Base-by-base conservation (phyloP, 2,888 invertebrate genomes). In the Sepiola atlantica region DNA sequence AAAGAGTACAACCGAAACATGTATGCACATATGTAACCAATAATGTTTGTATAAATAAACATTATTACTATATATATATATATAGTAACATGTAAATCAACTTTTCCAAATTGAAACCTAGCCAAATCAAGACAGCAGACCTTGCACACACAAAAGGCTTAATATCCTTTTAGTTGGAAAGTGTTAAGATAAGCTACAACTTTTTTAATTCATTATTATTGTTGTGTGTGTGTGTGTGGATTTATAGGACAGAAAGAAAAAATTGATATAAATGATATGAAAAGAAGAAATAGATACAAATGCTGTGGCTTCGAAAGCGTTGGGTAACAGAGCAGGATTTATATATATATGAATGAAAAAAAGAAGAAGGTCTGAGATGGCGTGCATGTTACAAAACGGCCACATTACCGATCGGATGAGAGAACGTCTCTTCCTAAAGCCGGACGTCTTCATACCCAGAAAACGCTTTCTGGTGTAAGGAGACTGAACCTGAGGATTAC, bases 371-470 rank as follows among this genome's bases (percentile, higher is more conserved):
- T 32, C 77, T 77, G 16, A 77, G 77, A 77, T 77, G 77, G 77
- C 77, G 77, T 77, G 77, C 77, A 77, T 77, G 77, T 77, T 77
- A 77, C n/a, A 77, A 77, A 77, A 77, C 77, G 32, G 77, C 77
- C 77, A 77, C 32, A 77, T 77, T 77, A 77, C 77, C 77, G 77
- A 77, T 77, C 77, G 77, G n/a, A 77, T 77, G 77, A 77, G 77
- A 77, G 77, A 77, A 77, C 77, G 77, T 77, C 32, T 77, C 77
- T 77, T 77, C 77, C 77, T 77, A 77, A 77, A 77, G 77, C n/a
- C n/a, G 77, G 77, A 77, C 32, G 77, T n/a, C 77, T n/a, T 77
- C 77, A 77, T 77, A 77, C 77, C n/a, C 77, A 77, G 77, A 77
- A 77, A 77, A 77, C 77, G 77, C 77, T 77, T 77, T 77, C 77